phyloP scores from a whole-genome alignment of 2,888 invertebrate species.

The Papilio demoleus region DNA sequence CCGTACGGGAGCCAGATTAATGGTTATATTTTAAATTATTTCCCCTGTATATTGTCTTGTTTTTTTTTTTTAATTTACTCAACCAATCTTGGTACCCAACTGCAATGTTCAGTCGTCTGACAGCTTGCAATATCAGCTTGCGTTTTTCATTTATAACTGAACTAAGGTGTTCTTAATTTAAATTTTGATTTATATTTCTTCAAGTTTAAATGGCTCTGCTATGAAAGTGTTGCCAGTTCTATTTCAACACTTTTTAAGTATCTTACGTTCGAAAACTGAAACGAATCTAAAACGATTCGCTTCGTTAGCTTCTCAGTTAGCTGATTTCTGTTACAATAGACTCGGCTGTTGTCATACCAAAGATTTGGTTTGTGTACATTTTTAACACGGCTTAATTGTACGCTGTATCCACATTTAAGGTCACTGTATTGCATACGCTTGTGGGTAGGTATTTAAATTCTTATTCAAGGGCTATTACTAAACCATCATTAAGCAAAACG shows the following conservation, averaged over 20 bases:
- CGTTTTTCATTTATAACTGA: slow-evolving; percentile 64
- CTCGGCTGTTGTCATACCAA: too few relatives aligned
- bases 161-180: slow-evolving; percentile 42
- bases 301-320: slow-evolving; percentile 17
- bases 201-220: background rate
- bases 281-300: slow-evolving; percentile 8
- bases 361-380: background rate
- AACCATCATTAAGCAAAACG: slow-evolving; percentile 28
- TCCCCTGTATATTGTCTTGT: slow-evolving; percentile 67
- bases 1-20: slow-evolving; percentile 76
- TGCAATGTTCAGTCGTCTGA: slow-evolving; percentile 53
- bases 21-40: slow-evolving; percentile 81
- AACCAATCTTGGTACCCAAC: slow-evolving; percentile 44
- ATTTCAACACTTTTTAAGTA: too few relatives aligned
- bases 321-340: too few relatives aligned
- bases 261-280: too few relatives aligned
- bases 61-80: slow-evolving; percentile 60
- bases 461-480: background rate
- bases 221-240: too few relatives aligned
- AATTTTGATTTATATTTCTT: slow-evolving; percentile 31
- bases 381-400: too few relatives aligned
- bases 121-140: slow-evolving; percentile 61
- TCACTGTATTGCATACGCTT: background rate
- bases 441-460: background rate
- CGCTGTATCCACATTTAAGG: too few relatives aligned